Evolutionary conservation across 1,140 invertebrate species (phyloP).

Genomic region (Macrobrachium nipponense): DNA sequence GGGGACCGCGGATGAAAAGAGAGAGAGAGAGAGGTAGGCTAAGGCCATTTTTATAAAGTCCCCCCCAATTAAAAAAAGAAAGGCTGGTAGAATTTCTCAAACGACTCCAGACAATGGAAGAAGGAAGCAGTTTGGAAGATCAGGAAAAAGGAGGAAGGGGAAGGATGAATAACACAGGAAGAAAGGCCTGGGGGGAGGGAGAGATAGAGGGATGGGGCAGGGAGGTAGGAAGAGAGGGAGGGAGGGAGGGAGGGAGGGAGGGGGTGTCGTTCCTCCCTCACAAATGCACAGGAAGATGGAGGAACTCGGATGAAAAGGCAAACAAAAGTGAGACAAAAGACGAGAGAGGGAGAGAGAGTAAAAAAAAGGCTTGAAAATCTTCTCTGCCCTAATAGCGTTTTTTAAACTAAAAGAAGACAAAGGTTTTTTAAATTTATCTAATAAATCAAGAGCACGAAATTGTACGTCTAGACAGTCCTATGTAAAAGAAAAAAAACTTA

Average conservation of each 20-base stretch:
- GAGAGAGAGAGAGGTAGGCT: background rate
- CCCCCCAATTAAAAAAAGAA: too few relatives aligned
- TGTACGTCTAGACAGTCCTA: too few relatives aligned
- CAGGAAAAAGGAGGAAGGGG: background rate
- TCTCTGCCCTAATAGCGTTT: too few relatives aligned
- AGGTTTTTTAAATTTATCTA: too few relatives aligned
- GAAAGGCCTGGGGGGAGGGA: background rate
- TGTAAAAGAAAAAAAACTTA: too few relatives aligned
- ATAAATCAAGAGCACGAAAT: too few relatives aligned
- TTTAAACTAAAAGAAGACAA: too few relatives aligned
- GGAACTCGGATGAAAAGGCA: background rate
- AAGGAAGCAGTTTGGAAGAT: background rate
- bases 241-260: background rate
- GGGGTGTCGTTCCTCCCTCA: background rate
- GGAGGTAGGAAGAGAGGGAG: background rate
- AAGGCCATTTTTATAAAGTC: too few relatives aligned
- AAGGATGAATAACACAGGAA: constrained; percentile 9
- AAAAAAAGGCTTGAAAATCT: too few relatives aligned
- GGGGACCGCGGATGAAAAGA: too few relatives aligned
- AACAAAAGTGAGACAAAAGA: background rate
- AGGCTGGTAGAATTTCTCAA: background rate
- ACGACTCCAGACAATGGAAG: background rate
- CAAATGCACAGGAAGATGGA: background rate
- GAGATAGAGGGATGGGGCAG: background rate
- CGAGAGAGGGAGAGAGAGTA: background rate